Conservation (phyloP, 2,888 invertebrate species). For the Danaus chrysippus region DNA sequence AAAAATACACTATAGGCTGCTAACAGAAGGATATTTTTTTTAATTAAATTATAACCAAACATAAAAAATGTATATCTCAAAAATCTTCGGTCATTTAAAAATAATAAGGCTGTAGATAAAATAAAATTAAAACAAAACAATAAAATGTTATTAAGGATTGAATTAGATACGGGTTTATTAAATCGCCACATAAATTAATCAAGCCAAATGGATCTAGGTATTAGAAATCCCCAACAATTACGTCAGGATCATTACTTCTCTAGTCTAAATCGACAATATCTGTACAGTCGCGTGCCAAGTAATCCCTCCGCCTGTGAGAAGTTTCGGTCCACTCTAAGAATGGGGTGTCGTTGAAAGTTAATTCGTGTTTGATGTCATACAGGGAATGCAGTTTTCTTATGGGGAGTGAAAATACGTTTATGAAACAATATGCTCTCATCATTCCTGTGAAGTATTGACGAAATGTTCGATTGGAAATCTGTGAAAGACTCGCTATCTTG, state of each 20-base stretch:
- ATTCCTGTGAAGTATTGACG: conserved; percentile 35
- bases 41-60: too few species aligned
- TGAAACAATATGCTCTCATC: neutral
- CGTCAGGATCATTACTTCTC: conserved; percentile 60
- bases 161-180: neutral
- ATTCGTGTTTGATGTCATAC: conserved; percentile 74
- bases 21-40: too few species aligned
- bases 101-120: neutral
- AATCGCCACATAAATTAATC: conserved; percentile 34
- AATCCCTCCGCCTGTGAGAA: conserved; percentile 76
- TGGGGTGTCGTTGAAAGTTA: conserved; percentile 69
- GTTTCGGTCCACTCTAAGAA: conserved; percentile 59
- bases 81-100: too few species aligned
- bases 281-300: conserved; percentile 70
- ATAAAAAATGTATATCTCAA: too few species aligned
- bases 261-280: conserved; percentile 72
- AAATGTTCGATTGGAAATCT: too few species aligned
- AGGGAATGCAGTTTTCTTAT: conserved; percentile 58
- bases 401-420: neutral
- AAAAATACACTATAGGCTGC: too few species aligned
- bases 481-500: too few species aligned
- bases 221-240: conserved; percentile 47
- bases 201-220: conserved; percentile 43
- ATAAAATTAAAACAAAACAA: neutral
- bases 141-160: neutral